Conservation (phyloP, 37 sponge, comb jelly and placozoan genomes). For the Eunapius fragilis region DNA sequence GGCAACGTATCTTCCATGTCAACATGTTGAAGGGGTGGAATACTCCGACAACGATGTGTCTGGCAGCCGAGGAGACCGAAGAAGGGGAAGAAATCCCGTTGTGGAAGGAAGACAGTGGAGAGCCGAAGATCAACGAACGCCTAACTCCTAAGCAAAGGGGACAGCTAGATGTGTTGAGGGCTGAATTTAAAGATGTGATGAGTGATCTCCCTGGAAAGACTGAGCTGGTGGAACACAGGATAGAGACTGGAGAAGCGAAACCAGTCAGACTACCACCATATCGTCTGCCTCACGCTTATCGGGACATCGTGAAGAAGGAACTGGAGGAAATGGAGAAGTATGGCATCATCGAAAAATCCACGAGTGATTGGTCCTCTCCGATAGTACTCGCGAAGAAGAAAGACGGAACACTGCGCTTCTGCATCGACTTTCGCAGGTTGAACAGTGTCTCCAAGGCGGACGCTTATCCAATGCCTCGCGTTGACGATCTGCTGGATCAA, state of each 20-base stretch:
- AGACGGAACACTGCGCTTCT: background rate
- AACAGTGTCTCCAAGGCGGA: constrained; percentile 11
- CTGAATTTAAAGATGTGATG: background rate
- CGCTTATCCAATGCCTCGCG: constrained; percentile 29
- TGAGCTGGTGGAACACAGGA: constrained; percentile 7
- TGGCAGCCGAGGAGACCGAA: background rate
- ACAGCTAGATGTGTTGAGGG: background rate
- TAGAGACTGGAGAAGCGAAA: constrained; percentile 2
- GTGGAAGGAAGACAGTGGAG: background rate
- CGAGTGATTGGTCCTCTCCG: constrained; percentile 5
- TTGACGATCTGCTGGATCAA: constrained; percentile 29
- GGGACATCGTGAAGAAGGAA: constrained; percentile 22
- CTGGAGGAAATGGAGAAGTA: constrained; percentile 32
- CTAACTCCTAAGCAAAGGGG: background rate
- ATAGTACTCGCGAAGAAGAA: constrained; percentile 24
- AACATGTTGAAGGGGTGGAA: constrained; percentile 1
- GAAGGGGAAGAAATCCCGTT: background rate
- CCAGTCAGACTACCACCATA: constrained; percentile 45
- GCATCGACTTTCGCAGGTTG: constrained; percentile 20
- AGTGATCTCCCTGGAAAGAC: constrained; percentile 31
- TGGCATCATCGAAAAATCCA: constrained; percentile 23
- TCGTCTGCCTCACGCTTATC: constrained; percentile 33
- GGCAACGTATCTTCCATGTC: constrained; percentile 10
- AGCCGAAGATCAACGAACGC: background rate
- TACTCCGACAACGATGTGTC: background rate